Evolutionary conservation across 2,797 vertebrate genomes (phyloP).

Genomic region (Lateolabrax maculatus): DNA sequence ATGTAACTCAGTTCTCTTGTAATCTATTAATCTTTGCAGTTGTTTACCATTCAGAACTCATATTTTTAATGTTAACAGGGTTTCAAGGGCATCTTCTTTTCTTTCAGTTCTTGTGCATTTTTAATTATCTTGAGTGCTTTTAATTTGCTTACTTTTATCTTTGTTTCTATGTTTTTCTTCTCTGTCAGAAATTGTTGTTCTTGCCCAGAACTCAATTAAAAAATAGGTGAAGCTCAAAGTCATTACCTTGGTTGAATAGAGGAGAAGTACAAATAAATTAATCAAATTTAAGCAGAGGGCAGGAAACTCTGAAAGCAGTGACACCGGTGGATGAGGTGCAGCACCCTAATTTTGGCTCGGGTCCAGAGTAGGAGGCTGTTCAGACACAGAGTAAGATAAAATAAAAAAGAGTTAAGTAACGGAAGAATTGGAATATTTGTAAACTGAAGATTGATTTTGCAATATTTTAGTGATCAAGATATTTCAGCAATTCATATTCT

Average conservation of each 20-base stretch:
- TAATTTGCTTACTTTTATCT: constrained; percentile 46
- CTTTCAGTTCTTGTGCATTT: neutral
- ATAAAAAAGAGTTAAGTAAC: neutral
- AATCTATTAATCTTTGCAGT: neutral
- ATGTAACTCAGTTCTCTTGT: neutral
- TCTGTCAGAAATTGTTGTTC: constrained; percentile 27
- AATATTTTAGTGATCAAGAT: neutral
- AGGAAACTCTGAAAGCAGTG: neutral
- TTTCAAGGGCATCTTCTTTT: constrained; percentile 32
- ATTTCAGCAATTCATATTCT: neutral
- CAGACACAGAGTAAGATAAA: too few relatives aligned
- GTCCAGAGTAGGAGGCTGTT: too few relatives aligned
- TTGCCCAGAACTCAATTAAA: constrained; percentile 21
- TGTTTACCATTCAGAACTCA: constrained; percentile 19
- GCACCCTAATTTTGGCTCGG: neutral
- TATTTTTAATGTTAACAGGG: neutral
- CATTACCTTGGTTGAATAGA: constrained; percentile 39
- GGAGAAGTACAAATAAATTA: constrained; percentile 29
- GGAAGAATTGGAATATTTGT: neutral
- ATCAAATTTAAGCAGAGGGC: constrained; percentile 24
- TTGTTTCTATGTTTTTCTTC: constrained; percentile 11
- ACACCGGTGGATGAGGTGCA: constrained; percentile 8
- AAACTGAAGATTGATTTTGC: neutral
- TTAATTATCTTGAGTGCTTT: constrained; percentile 46
- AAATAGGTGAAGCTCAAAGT: constrained; percentile 27